These are phyloP conservation scores for Agapornis canus DNA, from an alignment of 2,797 vertebrate species.

Conservation along the genomic window DNA sequence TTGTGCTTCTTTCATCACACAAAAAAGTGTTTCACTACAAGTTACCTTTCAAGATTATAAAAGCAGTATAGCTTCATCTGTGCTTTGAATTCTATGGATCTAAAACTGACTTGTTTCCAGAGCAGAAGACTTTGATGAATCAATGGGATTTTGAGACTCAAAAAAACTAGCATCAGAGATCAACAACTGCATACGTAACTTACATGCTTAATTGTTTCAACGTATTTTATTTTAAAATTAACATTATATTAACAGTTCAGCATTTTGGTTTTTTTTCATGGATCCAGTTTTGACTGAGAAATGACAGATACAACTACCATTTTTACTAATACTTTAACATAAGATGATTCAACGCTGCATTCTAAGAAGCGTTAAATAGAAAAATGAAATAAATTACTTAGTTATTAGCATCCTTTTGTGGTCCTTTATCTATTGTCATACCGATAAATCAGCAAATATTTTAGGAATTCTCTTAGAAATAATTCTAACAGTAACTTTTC, in stretches of 20 bases:
- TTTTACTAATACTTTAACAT: not conserved
- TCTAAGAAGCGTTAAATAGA: not conserved
- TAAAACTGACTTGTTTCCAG: not conserved
- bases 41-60: not conserved
- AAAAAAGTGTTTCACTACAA: not conserved
- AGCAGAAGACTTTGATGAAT: not conserved
- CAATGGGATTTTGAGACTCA: not conserved
- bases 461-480: not conserved
- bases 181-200: not conserved
- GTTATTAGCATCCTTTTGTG: not conserved
- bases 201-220: not conserved
- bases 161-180: not conserved
- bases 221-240: not conserved
- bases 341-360: not conserved
- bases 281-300: not conserved
- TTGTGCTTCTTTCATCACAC: not conserved
- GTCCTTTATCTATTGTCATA: not conserved
- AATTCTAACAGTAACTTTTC: conserved; percentile 29
- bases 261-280: not conserved
- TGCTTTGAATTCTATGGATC: not conserved
- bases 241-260: not conserved
- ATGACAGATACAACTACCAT: not conserved
- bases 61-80: not conserved
- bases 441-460: conserved; percentile 20
- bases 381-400: not conserved